phyloP scores from a whole-genome alignment of 2,797 vertebrate genomes.

The Sebastes trivittatus region DNA sequence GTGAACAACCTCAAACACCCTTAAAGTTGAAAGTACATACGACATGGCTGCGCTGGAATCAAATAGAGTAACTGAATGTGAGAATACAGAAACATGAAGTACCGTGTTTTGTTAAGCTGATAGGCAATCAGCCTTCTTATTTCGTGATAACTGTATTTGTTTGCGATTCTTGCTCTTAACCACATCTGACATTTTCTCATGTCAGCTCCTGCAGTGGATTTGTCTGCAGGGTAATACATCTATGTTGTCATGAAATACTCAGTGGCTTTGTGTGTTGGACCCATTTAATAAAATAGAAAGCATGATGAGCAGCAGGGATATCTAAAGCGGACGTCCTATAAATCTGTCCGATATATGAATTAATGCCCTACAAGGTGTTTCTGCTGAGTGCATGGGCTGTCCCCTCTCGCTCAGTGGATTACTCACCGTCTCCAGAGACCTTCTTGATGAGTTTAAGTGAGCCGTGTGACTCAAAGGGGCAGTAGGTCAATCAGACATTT shows the following conservation, averaged over 20 bases:
- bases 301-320: not conserved
- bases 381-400: slow-evolving; percentile 28
- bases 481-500: not conserved
- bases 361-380: slow-evolving; percentile 63
- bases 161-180: not conserved
- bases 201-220: not conserved
- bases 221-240: not conserved
- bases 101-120: not conserved
- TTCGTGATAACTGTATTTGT: not conserved
- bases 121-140: not conserved
- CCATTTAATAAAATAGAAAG: not conserved
- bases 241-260: not conserved
- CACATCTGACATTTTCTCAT: not conserved
- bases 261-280: not conserved
- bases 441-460: not conserved
- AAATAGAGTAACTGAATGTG: not conserved
- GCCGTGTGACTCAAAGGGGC: not conserved
- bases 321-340: not conserved
- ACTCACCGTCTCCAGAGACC: slow-evolving; percentile 16
- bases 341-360: not conserved
- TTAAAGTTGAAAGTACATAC: not conserved
- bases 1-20: not conserved
- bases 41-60: not conserved
- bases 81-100: not conserved
- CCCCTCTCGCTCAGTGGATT: not conserved